These are phyloP conservation scores for Sciaenops ocellatus DNA, from an alignment of 2,797 vertebrate species.

Conservation along the genomic window DNA sequence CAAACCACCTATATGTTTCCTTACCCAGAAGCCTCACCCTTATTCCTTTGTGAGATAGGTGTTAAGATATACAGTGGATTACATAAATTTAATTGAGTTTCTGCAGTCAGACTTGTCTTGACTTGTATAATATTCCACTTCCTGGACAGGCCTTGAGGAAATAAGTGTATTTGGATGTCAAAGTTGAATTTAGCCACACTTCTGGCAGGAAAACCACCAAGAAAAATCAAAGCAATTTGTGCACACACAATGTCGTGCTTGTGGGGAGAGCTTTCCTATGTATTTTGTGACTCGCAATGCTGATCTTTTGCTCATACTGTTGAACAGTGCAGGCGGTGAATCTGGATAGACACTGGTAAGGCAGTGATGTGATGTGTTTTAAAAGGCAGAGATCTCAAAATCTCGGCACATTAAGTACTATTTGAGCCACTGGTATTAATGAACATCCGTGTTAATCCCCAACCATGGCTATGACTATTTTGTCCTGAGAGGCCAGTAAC, in stretches of 20 bases:
- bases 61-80: not conserved
- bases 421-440: constrained; percentile 26
- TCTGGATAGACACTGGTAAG: not conserved
- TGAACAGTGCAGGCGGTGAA: not conserved
- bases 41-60: not conserved
- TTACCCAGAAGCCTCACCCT: not conserved
- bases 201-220: not conserved
- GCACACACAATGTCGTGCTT: not conserved
- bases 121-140: not conserved
- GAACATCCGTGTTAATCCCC: constrained; percentile 31
- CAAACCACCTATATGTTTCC: not conserved
- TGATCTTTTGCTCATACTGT: not conserved
- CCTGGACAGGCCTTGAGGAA: not conserved
- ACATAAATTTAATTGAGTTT: not conserved
- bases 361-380: constrained; percentile 3
- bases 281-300: not conserved
- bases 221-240: not conserved
- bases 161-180: not conserved
- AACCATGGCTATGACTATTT: constrained; percentile 16
- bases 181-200: not conserved
- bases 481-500: constrained; percentile 11
- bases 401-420: constrained; percentile 4
- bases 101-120: not conserved
- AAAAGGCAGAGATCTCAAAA: constrained; percentile 16
- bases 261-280: not conserved